phyloP scores from a whole-genome alignment of 2,797 vertebrate species.

The Pelochelys cantorii region DNA sequence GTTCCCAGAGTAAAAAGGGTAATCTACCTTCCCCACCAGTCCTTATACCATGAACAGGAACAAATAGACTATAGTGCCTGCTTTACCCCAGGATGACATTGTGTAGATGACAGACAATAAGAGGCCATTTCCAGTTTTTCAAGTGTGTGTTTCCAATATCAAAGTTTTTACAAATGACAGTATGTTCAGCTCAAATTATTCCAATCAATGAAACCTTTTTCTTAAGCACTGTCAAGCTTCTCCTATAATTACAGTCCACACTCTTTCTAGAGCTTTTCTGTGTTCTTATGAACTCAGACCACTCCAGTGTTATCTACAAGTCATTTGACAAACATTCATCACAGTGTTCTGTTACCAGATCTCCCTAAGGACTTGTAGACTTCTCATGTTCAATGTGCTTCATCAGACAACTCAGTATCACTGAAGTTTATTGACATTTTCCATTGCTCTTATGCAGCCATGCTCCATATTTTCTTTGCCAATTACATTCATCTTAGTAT shows the following conservation, averaged over 20 bases:
- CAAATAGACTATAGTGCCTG: not conserved
- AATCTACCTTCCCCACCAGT: not conserved
- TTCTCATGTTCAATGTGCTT: conserved; percentile 21
- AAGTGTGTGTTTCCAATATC: not conserved
- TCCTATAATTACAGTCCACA: conserved; percentile 30
- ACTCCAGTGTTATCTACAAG: conserved; percentile 26
- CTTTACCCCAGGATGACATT: conserved; percentile 3
- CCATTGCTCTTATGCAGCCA: conserved; percentile 58
- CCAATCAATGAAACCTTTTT: conserved; percentile 58
- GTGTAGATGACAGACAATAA: not conserved
- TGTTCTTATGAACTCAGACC: conserved; percentile 21
- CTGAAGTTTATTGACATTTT: conserved; percentile 70
- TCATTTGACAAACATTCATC: conserved; percentile 48
- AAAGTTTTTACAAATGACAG: conserved; percentile 28
- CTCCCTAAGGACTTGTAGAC: not conserved
- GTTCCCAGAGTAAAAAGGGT: not conserved
- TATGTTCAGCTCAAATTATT: conserved; percentile 47
- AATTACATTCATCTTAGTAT: conserved; percentile 77
- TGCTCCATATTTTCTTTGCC: conserved; percentile 75
- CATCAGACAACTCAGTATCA: conserved; percentile 39
- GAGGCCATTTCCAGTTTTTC: not conserved
- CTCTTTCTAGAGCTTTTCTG: conserved; percentile 38
- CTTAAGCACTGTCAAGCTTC: conserved; percentile 15
- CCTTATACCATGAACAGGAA: not conserved
- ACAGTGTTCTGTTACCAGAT: conserved; percentile 3